phyloP scores from a whole-genome alignment of 2,888 invertebrate genomes.

The Sesia apiformis region DNA sequence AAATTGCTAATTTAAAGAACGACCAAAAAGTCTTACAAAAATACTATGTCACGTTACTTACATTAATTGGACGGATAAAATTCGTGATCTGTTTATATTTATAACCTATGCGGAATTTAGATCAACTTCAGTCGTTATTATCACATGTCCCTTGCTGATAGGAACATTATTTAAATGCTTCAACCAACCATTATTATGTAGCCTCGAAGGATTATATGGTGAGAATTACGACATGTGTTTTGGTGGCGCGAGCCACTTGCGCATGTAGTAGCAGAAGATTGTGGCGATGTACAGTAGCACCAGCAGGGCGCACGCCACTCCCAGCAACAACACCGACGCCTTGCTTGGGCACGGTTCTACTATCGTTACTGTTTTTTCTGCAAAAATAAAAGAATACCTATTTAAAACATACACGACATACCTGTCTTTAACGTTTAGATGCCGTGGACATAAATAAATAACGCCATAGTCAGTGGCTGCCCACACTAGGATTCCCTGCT shows the following conservation, averaged over 20 bases:
- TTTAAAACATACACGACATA: no score
- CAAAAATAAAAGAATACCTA: constrained; percentile 23
- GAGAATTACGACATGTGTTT: constrained; percentile 79
- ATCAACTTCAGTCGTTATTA: constrained; percentile 56
- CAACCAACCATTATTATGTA: background rate
- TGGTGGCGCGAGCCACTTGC: constrained; percentile 90
- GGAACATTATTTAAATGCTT: background rate
- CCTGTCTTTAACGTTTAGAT: no score
- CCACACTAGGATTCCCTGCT: no score
- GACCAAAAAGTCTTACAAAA: background rate
- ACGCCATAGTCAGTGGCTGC: no score
- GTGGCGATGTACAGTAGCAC: constrained; percentile 93
- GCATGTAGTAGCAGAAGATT: constrained; percentile 94
- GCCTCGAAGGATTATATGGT: constrained; percentile 1
- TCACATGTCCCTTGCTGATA: constrained; percentile 41
- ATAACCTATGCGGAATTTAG: constrained; percentile 20
- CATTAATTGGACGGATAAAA: background rate
- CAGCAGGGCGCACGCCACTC: constrained; percentile 92
- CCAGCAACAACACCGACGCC: constrained; percentile 91
- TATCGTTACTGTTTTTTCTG: constrained; percentile 92
- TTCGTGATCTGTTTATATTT: background rate
- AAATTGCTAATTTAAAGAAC: background rate
- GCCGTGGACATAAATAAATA: no score
- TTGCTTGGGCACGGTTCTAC: constrained; percentile 94
- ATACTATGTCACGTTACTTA: background rate